A percentile compares a stretch with the other conserved stretches of the same genome.
These are phyloP conservation scores for Sminthopsis crassicaudata DNA, from an alignment of 2,113 vertebrate species.

Conservation along the genomic window DNA sequence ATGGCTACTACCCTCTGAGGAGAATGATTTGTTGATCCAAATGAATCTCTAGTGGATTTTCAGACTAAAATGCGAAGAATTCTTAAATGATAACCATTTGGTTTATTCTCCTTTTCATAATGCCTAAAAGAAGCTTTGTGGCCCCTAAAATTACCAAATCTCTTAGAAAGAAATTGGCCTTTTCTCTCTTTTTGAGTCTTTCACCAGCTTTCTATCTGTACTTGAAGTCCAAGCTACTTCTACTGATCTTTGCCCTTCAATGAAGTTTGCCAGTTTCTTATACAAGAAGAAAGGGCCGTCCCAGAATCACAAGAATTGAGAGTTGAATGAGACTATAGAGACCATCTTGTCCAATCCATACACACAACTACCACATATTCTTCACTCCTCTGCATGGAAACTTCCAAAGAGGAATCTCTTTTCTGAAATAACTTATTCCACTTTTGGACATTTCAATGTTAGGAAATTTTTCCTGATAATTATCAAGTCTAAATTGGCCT, in stretches of 20 bases:
- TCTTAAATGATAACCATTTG: background rate
- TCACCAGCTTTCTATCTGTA: background rate
- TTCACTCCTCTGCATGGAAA: background rate
- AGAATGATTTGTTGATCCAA: conserved; percentile 10
- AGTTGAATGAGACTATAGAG: background rate
- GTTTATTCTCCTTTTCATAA: background rate
- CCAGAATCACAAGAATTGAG: background rate
- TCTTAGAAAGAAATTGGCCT: background rate
- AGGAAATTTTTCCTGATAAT: background rate
- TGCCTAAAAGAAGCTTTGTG: background rate
- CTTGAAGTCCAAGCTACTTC: background rate
- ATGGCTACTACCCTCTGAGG: background rate
- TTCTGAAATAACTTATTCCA: background rate
- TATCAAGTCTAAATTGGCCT: background rate
- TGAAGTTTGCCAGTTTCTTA: background rate
- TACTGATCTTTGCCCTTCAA: background rate
- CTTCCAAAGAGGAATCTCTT: background rate
- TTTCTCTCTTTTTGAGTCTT: background rate
- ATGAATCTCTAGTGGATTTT: background rate
- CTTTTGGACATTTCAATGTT: background rate
- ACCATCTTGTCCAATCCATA: background rate
- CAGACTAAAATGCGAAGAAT: background rate
- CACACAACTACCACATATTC: background rate
- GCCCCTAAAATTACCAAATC: background rate
- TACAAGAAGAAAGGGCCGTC: background rate